These are phyloP conservation scores for Sphecodes monilicornis DNA, from an alignment of 2,888 invertebrate species.

Conservation along the genomic window DNA sequence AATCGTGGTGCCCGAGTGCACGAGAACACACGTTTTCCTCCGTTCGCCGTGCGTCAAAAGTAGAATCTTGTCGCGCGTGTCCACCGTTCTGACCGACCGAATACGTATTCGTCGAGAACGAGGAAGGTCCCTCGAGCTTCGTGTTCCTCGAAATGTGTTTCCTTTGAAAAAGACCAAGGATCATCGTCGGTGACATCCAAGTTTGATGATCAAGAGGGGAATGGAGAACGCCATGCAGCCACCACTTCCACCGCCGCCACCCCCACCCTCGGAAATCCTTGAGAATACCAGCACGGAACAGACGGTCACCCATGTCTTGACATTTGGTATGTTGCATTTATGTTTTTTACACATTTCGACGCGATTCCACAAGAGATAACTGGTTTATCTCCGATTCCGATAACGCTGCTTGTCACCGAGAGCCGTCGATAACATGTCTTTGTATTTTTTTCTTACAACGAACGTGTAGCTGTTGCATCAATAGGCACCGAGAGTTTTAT, in stretches of 20 bases:
- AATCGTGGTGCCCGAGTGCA: neutral
- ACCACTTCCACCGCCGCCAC: conserved; percentile 69
- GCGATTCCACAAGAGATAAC: neutral
- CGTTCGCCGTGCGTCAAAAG: neutral
- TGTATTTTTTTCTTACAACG: neutral
- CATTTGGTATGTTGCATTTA: conserved; percentile 84
- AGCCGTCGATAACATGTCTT: conserved; percentile 27
- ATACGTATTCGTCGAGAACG: conserved; percentile 31
- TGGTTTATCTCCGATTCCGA: conserved; percentile 30
- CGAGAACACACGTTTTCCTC: neutral
- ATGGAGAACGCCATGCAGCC: conserved; percentile 80
- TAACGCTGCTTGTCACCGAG: conserved; percentile 15
- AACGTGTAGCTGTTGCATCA: neutral
- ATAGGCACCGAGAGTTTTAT: neutral
- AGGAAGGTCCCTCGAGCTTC: conserved; percentile 19
- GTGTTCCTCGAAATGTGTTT: conserved; percentile 42
- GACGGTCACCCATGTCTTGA: conserved; percentile 86
- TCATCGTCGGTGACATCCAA: conserved; percentile 40
- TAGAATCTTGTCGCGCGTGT: conserved; percentile 23
- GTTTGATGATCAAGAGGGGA: conserved; percentile 35
- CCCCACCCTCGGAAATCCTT: conserved; percentile 55
- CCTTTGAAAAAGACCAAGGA: conserved; percentile 7
- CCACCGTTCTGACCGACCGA: neutral
- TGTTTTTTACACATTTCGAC: conserved; percentile 18
- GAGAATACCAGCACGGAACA: conserved; percentile 69